Conservation (phyloP, 2,888 invertebrate species). For the Ectemnius lituratus region DNA sequence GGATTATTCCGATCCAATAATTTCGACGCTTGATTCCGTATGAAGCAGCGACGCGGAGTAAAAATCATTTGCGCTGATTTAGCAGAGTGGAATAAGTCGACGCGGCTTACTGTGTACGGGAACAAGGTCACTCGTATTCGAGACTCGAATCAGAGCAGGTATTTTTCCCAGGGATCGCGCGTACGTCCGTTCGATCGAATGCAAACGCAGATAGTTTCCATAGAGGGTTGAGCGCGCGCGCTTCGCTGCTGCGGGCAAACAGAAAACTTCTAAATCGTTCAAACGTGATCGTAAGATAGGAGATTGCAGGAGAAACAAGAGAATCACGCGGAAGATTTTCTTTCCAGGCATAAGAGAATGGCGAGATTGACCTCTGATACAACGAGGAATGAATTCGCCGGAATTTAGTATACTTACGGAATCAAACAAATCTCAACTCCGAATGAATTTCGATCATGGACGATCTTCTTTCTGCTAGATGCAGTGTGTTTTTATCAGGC, state of each 20-base stretch:
- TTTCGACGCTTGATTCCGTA: slow-evolving; percentile 10
- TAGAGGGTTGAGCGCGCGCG: too few species aligned
- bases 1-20: slow-evolving; percentile 4
- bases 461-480: slow-evolving; percentile 7
- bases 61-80: slow-evolving; percentile 16
- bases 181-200: too few species aligned
- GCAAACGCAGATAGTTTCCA: too few species aligned
- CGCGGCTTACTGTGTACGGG: not conserved
- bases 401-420: not conserved
- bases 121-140: too few species aligned
- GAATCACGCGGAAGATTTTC: slow-evolving; percentile 9
- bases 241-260: slow-evolving; percentile 22
- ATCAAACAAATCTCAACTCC: slow-evolving; percentile 23
- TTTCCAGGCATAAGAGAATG: slow-evolving; percentile 11
- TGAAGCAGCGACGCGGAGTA: not conserved
- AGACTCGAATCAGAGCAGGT: too few species aligned
- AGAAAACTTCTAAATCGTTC: slow-evolving; percentile 54
- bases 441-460: slow-evolving; percentile 40
- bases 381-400: not conserved
- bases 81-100: slow-evolving; percentile 15
- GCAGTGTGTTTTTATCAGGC: slow-evolving; percentile 18
- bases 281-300: slow-evolving; percentile 50
- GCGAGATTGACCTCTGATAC: slow-evolving; percentile 16
- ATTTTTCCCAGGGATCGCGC: too few species aligned
- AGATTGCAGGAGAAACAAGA: slow-evolving; percentile 24